Evolutionary conservation across 2,888 invertebrate species (phyloP), one percentile per base, ranked within the genome.

Genomic region (Microchrysa polita): DNA sequence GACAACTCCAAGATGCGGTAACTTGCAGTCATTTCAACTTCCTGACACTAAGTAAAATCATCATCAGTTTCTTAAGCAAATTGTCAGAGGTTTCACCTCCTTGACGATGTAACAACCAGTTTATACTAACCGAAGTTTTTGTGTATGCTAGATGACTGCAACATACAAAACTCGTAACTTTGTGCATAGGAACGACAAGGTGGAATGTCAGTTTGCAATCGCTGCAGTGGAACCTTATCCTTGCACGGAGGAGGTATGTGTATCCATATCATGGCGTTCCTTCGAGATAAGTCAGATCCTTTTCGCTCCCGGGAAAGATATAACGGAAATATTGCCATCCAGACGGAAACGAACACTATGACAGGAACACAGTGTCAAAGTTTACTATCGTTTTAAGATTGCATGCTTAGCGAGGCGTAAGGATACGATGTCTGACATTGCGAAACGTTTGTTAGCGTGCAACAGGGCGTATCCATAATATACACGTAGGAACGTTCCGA

Each of bases 41-140:
- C 48, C 48, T 48, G 48, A 48, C 48, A 48, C 48, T 48, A 48
- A 48, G 48, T n/a, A n/a, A 48, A 48, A n/a, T 48, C 48, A 48
- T 48, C 48, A 48, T 48, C 48, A 48, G 48, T 48, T 48, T 48
- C 48, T 48, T 48, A 48, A 48, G 48, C 48, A 48, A 48, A 48
- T 48, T 48, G 48, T n/a, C 48, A 7, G 48, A 48, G 16, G 16
- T 7, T 48, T 48, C 48, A n/a, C 5, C 5, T 48, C 48, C 48
- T 48, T 48, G 48, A n/a, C 12, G 48, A 48, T n/a, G 48, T 48
- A n/a, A 12, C 48, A 48, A 12, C 12, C 48, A 10, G 2, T 2
- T 48, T 2, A 48, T 5, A 7, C 2, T 7, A 7, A 12, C 48
- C 48, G 12, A 12, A 48, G 48, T 48, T n/a, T 48, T 34, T 34